phyloP scores from a whole-genome alignment of 2,797 vertebrate species.

The Aldrovandia affinis region DNA sequence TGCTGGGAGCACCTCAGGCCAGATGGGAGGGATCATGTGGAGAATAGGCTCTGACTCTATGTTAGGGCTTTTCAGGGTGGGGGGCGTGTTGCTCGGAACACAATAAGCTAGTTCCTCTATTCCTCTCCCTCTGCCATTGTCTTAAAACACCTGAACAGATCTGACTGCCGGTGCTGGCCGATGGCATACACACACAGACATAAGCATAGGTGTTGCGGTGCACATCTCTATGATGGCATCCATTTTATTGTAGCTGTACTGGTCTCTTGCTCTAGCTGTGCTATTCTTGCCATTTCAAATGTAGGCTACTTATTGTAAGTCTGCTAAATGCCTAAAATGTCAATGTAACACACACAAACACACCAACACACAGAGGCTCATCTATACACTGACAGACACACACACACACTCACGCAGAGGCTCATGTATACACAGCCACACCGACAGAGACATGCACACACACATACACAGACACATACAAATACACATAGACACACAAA shows the following conservation, averaged over 20 bases:
- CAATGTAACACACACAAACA: neutral
- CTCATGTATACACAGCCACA: neutral
- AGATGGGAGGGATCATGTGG: slow-evolving; percentile 2
- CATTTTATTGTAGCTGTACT: no score
- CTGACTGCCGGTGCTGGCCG: neutral
- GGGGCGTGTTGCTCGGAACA: neutral
- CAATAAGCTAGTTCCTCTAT: neutral
- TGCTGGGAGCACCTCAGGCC: neutral
- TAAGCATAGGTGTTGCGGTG: neutral
- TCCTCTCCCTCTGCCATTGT: neutral
- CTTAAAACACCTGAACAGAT: neutral
- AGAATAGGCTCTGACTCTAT: neutral
- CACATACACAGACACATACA: neutral
- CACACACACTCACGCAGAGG: neutral
- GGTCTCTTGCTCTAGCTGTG: no score
- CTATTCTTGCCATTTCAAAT: no score
- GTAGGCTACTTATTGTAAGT: no score
- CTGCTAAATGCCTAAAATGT: no score
- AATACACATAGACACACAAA: neutral
- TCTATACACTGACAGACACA: neutral
- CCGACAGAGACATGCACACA: neutral
- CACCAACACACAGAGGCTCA: neutral
- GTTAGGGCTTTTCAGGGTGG: neutral
- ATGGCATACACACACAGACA: neutral
- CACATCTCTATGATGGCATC: no score